Conservation (phyloP, 2,113 vertebrate genomes). For the Hippopotamus amphibius region DNA sequence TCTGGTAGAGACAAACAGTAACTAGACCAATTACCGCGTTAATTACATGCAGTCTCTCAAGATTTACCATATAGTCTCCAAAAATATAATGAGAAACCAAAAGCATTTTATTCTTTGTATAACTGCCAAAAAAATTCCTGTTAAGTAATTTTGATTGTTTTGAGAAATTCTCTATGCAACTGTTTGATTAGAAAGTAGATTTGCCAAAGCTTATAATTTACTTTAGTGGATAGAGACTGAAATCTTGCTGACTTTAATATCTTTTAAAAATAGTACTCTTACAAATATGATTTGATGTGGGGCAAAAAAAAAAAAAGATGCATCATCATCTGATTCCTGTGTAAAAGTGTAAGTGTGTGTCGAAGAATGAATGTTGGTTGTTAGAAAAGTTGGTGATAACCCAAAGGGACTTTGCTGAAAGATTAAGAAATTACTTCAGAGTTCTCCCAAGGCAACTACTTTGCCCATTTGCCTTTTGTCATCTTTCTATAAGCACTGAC, state of each 20-base stretch:
- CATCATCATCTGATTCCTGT: neutral
- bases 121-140: neutral
- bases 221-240: neutral
- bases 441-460: conserved; percentile 47
- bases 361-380: neutral
- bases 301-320: neutral
- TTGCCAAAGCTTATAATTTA: neutral
- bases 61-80: conserved; percentile 22
- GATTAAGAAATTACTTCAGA: conserved; percentile 37
- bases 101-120: neutral
- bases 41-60: neutral
- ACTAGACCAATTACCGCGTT: conserved; percentile 40
- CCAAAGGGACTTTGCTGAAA: neutral
- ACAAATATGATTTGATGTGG: neutral
- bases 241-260: neutral
- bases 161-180: neutral
- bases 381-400: neutral
- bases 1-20: neutral
- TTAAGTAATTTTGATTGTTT: conserved; percentile 5
- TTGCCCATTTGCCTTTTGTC: conserved; percentile 43
- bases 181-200: neutral
- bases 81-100: neutral
- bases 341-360: neutral
- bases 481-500: conserved; percentile 57
- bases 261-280: neutral